phyloP scores from a whole-genome alignment of 2,113 vertebrate species.

The Psophia crepitans region DNA sequence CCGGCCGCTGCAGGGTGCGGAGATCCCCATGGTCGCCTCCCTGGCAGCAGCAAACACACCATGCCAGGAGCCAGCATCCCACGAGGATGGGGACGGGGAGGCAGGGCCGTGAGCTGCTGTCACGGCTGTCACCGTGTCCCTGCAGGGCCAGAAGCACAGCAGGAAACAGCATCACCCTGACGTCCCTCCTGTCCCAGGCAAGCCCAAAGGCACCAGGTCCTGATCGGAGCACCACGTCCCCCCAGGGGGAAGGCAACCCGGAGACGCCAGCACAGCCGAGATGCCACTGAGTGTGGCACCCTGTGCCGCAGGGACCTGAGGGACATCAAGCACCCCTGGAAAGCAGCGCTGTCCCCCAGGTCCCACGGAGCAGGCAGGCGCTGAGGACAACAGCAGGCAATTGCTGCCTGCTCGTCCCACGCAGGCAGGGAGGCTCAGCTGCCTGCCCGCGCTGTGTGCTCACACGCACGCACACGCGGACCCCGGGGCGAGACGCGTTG shows the following conservation, averaged over 20 bases:
- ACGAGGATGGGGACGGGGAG: background rate
- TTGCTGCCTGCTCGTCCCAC: background rate
- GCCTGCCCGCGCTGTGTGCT: background rate
- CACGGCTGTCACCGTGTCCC: background rate
- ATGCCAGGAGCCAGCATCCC: background rate
- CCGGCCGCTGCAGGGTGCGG: accelerated
- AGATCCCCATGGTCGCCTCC: accelerated
- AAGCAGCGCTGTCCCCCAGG: background rate
- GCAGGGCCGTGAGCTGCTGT: background rate
- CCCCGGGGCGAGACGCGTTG: accelerated
- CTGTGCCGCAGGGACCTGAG: accelerated
- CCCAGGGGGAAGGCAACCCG: accelerated
- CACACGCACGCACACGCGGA: background rate
- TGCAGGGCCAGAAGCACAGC: background rate
- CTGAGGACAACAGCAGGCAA: background rate
- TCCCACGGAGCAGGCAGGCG: accelerated
- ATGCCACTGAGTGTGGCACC: accelerated
- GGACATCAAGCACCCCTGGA: background rate
- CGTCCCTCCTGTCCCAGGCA: background rate
- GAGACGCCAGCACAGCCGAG: background rate
- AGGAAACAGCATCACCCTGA: accelerated
- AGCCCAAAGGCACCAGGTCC: background rate
- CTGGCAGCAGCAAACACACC: background rate
- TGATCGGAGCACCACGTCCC: accelerated
- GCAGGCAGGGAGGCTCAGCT: background rate